phyloP scores from a whole-genome alignment of 2,888 invertebrate genomes.

The Coremacera marginata region DNA sequence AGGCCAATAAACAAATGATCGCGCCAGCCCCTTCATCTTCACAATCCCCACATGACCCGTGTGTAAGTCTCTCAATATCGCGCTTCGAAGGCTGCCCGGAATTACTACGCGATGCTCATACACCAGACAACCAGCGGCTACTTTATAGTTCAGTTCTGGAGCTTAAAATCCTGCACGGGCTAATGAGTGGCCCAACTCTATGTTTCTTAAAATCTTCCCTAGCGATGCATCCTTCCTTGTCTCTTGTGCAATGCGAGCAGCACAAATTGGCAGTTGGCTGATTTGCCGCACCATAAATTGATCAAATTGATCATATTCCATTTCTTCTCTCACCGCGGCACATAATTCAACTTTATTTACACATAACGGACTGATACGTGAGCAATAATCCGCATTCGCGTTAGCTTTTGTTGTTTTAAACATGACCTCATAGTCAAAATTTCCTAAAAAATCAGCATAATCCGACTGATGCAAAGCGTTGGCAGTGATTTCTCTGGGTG shows the following conservation, averaged over 20 bases:
- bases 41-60: constrained; percentile 33
- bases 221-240: not conserved
- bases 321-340: not conserved
- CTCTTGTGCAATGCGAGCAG: not conserved
- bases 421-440: no score
- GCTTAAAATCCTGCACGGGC: not conserved
- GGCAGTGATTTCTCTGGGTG: constrained; percentile 32
- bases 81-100: not conserved
- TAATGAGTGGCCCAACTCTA: not conserved
- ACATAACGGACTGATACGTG: not conserved
- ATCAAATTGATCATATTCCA: not conserved
- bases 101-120: not conserved
- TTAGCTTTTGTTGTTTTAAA: not conserved
- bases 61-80: constrained; percentile 25
- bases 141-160: not conserved
- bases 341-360: not conserved
- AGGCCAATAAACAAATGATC: constrained; percentile 36
- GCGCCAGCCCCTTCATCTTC: constrained; percentile 36
- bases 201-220: not conserved
- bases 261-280: no score
- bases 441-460: not conserved
- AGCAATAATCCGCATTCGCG: not conserved
- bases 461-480: no score
- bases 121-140: not conserved
- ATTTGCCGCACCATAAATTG: not conserved